Evolutionary conservation across 1,140 invertebrate genomes (phyloP), one percentile per base, ranked within the genome.

Genomic region (Bombus breviceps): DNA sequence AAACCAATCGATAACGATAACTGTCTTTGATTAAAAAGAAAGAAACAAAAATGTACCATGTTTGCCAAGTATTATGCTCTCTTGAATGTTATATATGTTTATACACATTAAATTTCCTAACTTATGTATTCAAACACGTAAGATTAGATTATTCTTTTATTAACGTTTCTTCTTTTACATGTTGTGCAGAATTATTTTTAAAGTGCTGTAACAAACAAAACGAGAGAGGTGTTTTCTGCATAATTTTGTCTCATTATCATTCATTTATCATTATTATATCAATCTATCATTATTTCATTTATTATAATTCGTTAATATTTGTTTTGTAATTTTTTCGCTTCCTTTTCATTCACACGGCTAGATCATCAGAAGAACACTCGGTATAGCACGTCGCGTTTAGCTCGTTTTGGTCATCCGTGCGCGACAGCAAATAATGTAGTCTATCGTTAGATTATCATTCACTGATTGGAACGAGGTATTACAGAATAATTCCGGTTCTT

Each of bases 401-500:
- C 28, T 37, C 73, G 47, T 37, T 41, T 57, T 57, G 37, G 18
- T 77, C 57, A 41, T 77, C 15, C 12, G 57, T 59, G 18, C 15
- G 75, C 37, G 75, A 32, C n/a, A 43, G 39, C 59, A 39, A 69
- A 78, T 34, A 57, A 78, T 43, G n/a, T 69, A 78, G 47, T 32
- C 32, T 59, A 66, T 71, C 10, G 64, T 80, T 72, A 62, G 68
- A 32, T 68, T 64, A 37, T 64, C 68, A 34, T 18, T 47, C 43
- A 75, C 39, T 15, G 18, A 4, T 6, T 39, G 12, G 12, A 62
- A 88, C 22, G 32, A 64, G 57, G 69, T 89, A 64, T 47, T 53
- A 68, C 72, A 71, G 68, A 89, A 34, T 86, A 34, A 74, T 87
- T 72, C 82, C 43, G 62, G 76, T 88, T 83, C 43, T 90, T 90